Evolutionary conservation across 1,140 invertebrate species (phyloP).

Genomic region (Uloborus diversus): DNA sequence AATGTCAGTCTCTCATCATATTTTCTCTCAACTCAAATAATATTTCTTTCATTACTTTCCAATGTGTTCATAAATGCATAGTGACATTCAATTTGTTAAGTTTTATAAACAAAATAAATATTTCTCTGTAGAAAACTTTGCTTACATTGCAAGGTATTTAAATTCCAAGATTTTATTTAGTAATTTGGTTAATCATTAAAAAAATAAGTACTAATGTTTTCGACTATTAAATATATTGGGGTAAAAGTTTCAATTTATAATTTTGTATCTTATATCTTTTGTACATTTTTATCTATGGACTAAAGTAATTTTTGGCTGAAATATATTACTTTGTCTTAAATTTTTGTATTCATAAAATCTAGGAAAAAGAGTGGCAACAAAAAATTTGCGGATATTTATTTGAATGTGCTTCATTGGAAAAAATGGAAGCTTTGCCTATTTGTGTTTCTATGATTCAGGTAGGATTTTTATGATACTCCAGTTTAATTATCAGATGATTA

Average conservation of each 20-base stretch:
- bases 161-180: neutral
- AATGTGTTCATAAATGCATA: too few relatives aligned
- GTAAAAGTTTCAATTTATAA: neutral
- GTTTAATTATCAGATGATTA: neutral
- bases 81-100: too few relatives aligned
- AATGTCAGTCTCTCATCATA: too few relatives aligned
- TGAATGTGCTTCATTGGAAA: slow-evolving; percentile 87
- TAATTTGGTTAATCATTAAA: neutral
- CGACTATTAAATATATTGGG: neutral
- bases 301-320: neutral
- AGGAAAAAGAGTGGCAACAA: slow-evolving; percentile 69
- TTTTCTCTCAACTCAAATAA: too few relatives aligned
- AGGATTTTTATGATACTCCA: neutral
- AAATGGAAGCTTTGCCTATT: slow-evolving; percentile 76
- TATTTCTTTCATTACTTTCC: too few relatives aligned
- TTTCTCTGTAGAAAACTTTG: too few relatives aligned
- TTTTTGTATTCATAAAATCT: neutral
- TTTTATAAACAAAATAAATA: too few relatives aligned
- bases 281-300: neutral
- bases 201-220: neutral
- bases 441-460: slow-evolving; percentile 50
- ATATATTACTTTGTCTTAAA: neutral
- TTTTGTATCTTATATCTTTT: neutral
- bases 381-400: slow-evolving; percentile 80
- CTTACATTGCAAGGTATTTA: too few relatives aligned